Evolutionary conservation across 2,113 vertebrate genomes (phyloP), one percentile per base, ranked within the genome.

Genomic region (Chrysochloris asiatica): DNA sequence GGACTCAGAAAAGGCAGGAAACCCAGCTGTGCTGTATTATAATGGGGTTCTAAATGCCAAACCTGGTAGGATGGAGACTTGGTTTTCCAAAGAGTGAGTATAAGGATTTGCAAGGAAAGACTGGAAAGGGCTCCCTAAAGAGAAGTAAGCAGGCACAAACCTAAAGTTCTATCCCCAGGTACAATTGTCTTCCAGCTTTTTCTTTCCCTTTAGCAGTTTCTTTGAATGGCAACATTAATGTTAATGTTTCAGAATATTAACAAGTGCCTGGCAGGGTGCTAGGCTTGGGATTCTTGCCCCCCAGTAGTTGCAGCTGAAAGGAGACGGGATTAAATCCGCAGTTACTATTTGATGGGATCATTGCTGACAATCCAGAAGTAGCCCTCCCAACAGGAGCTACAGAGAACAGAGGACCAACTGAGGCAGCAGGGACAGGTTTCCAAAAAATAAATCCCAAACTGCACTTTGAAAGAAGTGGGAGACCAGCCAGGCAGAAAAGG

Each of bases 21-120:
- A 12, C 11, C 11, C 69, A 24, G 38, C 41, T 3, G 3, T 1
- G 0, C 73, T 4, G 45, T 4, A 13, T 17, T 4, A 0, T 1
- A 8, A 28, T 4, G 16, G 26, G 19, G 22, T 22, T 43, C 56
- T 3, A 17, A n/a, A 45, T 14, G 8, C 22, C 56, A 59, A 17
- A 6, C 45, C 76, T 75, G 13, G 22, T 16, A 50, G 43, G n/a
- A 4, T 6, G 6, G 50, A 76, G 54, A 26, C n/a, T 30, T 26
- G 7, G 12, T 43, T 69, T 48, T 47, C 54, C 26, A 14, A n/a
- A n/a, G 78, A 71, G 13, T 47, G 61, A n/a, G 2, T 48, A 0
- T 43, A 47, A 73, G 8, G 30, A 76, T 76, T n/a, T 21, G 19
- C 77, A 61, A 65, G 50, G 50, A 21, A 43, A 72, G 38, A 7